These are phyloP conservation scores for Scleropages formosus DNA, from an alignment of 2,797 vertebrate species.

Conservation along the genomic window DNA sequence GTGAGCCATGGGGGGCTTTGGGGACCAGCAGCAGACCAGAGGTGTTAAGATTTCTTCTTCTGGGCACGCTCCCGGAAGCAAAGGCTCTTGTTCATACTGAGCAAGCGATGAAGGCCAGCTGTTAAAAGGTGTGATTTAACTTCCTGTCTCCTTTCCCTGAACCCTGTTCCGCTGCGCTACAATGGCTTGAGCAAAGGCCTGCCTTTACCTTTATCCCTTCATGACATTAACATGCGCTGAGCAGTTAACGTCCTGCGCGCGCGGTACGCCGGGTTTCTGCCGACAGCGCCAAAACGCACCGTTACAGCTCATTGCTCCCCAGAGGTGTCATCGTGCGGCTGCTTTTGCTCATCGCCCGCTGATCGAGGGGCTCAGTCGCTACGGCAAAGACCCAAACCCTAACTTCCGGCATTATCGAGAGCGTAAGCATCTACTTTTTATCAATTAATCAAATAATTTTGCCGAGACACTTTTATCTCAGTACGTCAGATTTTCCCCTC, in stretches of 20 bases:
- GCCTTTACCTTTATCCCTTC: not conserved
- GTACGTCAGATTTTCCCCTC: too few relatives aligned
- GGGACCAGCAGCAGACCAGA: not conserved
- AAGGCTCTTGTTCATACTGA: constrained; percentile 35
- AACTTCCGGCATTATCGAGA: too few relatives aligned
- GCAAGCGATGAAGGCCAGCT: constrained; percentile 71
- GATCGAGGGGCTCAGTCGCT: too few relatives aligned
- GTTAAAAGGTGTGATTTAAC: constrained; percentile 71
- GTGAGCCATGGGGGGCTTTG: too few relatives aligned
- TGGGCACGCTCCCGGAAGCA: not conserved
- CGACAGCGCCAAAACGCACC: not conserved
- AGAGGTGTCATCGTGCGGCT: too few relatives aligned
- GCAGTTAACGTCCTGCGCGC: not conserved
- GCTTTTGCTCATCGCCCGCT: too few relatives aligned
- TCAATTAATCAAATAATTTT: too few relatives aligned
- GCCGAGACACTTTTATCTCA: too few relatives aligned
- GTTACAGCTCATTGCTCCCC: not conserved
- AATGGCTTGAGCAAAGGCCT: constrained; percentile 27
- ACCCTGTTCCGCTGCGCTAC: constrained; percentile 7
- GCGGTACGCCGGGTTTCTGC: not conserved
- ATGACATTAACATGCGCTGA: not conserved
- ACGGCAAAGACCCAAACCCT: too few relatives aligned
- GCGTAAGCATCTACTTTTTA: too few relatives aligned
- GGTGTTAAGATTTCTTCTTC: not conserved
- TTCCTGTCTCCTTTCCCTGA: constrained; percentile 80